Evolutionary conservation across 2,888 invertebrate species (phyloP).

Genomic region (Poecilus cupreus): DNA sequence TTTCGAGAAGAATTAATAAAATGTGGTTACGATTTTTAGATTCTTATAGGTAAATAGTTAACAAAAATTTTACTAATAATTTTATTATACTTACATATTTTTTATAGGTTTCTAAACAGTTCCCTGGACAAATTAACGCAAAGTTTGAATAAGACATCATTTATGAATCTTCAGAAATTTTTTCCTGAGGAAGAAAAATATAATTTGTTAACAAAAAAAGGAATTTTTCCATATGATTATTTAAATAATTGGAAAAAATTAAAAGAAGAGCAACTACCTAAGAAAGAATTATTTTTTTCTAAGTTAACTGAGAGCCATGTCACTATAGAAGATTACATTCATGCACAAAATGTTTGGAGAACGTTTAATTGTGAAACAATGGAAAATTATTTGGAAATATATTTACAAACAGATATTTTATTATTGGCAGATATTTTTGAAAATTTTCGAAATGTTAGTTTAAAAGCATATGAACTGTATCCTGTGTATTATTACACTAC

Average conservation of each 20-base stretch:
- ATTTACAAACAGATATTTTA: conserved; percentile 58
- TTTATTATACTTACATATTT: conserved; percentile 45
- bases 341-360: conserved; percentile 46
- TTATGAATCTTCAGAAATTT: too few species aligned
- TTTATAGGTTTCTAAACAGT: conserved; percentile 49
- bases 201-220: conserved; percentile 44
- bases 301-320: conserved; percentile 8
- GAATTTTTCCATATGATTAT: conserved; percentile 59
- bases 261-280: conserved; percentile 45
- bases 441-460: conserved; percentile 55
- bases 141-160: too few species aligned
- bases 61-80: conserved; percentile 15
- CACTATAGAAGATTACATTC: conserved; percentile 10
- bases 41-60: conserved; percentile 4
- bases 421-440: conserved; percentile 53
- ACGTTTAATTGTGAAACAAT: conserved; percentile 43
- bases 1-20: conserved; percentile 41
- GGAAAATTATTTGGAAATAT: conserved; percentile 59
- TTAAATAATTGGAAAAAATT: conserved; percentile 44
- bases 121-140: conserved; percentile 55
- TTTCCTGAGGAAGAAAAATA: conserved; percentile 37
- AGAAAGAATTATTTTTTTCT: conserved; percentile 19
- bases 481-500: conserved; percentile 39
- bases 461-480: conserved; percentile 47
- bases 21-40: conserved; percentile 60